Conservation (phyloP, 2,888 invertebrate genomes). For the Eristalinus aeneus region DNA sequence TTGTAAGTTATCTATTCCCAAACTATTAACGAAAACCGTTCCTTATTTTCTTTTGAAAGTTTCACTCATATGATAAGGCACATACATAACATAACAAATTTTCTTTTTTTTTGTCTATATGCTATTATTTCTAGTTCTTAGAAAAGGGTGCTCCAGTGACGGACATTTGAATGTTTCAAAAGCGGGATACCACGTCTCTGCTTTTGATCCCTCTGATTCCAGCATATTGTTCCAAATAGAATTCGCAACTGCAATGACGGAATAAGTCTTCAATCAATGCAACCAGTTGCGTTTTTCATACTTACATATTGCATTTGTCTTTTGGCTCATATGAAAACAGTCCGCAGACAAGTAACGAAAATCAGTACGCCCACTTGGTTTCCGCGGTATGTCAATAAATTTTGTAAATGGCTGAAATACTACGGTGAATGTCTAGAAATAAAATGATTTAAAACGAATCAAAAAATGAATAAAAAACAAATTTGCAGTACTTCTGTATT, state of each 20-base stretch:
- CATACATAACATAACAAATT: not conserved
- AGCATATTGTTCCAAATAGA: conserved; percentile 85
- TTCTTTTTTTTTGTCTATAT: not conserved
- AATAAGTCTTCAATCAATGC: not conserved
- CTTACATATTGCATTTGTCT: conserved; percentile 82
- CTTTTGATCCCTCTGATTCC: conserved; percentile 82
- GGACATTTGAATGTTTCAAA: conserved; percentile 78
- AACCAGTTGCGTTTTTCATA: not conserved
- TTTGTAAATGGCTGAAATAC: conserved; percentile 82
- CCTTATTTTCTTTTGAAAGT: too few relatives aligned
- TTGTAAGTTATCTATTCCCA: too few relatives aligned
- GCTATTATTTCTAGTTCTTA: conserved; percentile 77
- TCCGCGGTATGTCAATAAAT: conserved; percentile 80
- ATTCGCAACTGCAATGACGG: conserved; percentile 80
- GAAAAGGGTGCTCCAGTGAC: conserved; percentile 75
- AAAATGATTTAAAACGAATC: not conserved
- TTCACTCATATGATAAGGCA: too few relatives aligned
- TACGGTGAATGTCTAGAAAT: conserved; percentile 83
- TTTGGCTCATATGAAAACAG: conserved; percentile 85
- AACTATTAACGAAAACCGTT: too few relatives aligned
- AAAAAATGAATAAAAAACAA: not conserved
- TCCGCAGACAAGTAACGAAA: conserved; percentile 82
- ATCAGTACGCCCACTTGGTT: conserved; percentile 80
- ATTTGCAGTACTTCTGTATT: conserved; percentile 75
- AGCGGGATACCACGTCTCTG: conserved; percentile 73